Evolutionary conservation across 2,113 vertebrate genomes (phyloP), one percentile per base, ranked within the genome.

Genomic region (Setophaga kirtlandii): DNA sequence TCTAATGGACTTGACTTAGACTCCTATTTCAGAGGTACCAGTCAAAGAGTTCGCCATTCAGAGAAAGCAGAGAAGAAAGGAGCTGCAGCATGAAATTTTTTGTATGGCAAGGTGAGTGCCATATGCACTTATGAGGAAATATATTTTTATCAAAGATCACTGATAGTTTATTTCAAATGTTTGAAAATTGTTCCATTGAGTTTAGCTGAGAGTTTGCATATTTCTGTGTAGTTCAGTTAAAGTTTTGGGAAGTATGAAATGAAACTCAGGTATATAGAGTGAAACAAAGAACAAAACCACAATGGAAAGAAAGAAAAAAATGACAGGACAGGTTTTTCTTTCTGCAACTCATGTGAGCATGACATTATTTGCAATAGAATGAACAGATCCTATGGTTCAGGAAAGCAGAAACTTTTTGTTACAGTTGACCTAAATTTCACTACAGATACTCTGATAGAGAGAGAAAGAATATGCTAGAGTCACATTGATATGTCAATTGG

Each of bases 361-460:
- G 78, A 93, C 87, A 70, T 80, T 91, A 78, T 89, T 92, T 4
- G 9, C 55, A 74, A 80, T 64, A 91, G 77, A 93, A 91, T 24
- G 77, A 92, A 95, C 83, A 96, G 83, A 92, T 92, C 70, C 91
- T 94, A 33, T 95, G 50, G 74, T 59, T 94, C 78, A 90, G 73
- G 63, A 93, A 96, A 96, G 90, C 86, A 95, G 86, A 96, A 96
- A 96, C 35, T 94, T 97, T 87, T 93, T 95, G 56, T 93, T 95
- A 97, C 81, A 96, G 96, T 58, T 97, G 94, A 96, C 95, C 94
- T 95, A 86, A 92, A 94, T 96, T 96, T 95, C 93, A 92, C 68
- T 93, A 64, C 88, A 87, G 83, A 94, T 97, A 87, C 44, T 82
- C 33, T 83, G 81, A 78, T 42, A 42, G 64, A 82, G 67, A 94